A percentile compares a stretch with the other conserved stretches of the same genome.
These are phyloP conservation scores for Sterrhoptilus dennistouni DNA, from an alignment of 2,113 vertebrate genomes.

Conservation along the genomic window DNA sequence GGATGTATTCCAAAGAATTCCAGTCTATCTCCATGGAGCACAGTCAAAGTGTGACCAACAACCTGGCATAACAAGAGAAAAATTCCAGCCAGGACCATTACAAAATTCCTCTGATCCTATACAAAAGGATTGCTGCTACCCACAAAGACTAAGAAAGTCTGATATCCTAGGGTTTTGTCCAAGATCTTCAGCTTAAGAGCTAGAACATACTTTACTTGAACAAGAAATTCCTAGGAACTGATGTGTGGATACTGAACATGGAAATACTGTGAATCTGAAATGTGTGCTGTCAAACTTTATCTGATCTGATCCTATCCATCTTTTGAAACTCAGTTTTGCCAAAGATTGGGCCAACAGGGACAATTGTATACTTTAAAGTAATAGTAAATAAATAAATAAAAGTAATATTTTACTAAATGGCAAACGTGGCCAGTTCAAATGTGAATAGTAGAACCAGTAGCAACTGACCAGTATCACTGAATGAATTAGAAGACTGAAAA, in stretches of 20 bases:
- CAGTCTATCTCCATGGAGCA: not conserved
- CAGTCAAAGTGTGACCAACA: not conserved
- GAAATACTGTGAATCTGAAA: not conserved
- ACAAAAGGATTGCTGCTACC: not conserved
- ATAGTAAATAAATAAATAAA: not conserved
- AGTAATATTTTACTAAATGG: not conserved
- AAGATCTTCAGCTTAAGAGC: not conserved
- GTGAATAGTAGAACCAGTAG: not conserved
- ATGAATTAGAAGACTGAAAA: not conserved
- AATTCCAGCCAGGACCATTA: not conserved
- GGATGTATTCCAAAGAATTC: not conserved
- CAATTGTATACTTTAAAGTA: not conserved
- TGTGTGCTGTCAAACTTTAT: not conserved
- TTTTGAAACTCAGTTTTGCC: not conserved
- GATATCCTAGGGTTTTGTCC: not conserved
- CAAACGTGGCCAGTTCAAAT: not conserved
- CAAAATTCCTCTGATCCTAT: not conserved
- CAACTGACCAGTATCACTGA: not conserved
- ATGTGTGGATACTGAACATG: not conserved
- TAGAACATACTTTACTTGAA: not conserved
- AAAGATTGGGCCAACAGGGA: not conserved
- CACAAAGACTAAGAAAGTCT: not conserved
- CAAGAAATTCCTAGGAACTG: not conserved
- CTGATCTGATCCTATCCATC: not conserved
- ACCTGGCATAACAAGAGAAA: not conserved